A percentile compares a stretch with the other conserved stretches of the same genome.
Evolutionary conservation across 2,888 invertebrate genomes (phyloP).

Genomic region (Agriopis marginaria): DNA sequence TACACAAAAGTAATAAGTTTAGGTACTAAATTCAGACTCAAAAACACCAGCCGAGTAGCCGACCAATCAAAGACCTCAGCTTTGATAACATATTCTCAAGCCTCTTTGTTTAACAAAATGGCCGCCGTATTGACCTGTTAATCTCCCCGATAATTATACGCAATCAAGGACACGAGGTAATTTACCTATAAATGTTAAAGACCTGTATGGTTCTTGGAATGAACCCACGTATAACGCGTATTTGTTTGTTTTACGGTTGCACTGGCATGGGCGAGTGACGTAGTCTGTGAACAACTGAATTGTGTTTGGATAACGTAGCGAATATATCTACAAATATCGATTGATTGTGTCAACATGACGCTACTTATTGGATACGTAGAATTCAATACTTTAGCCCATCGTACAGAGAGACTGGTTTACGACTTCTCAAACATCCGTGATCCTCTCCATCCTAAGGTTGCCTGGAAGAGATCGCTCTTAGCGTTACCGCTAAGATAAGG

Average conservation of each 20-base stretch:
- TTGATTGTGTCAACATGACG: background rate
- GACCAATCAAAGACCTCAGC: background rate
- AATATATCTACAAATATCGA: background rate
- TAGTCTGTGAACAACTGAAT: background rate
- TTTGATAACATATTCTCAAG: conserved; percentile 1
- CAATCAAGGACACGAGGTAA: conserved; percentile 26
- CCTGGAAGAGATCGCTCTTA: no score
- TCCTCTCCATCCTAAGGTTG: no score
- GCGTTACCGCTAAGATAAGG: no score
- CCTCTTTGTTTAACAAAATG: conserved; percentile 14
- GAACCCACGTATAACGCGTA: conserved; percentile 1
- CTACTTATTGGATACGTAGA: no score
- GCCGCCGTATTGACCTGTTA: conserved; percentile 17
- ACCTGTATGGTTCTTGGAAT: conserved; percentile 23
- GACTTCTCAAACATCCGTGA: no score
- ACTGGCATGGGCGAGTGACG: conserved; percentile 4
- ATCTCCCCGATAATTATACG: conserved; percentile 16
- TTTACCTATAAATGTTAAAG: conserved; percentile 28
- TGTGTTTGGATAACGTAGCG: background rate
- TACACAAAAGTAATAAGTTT: conserved; percentile 14
- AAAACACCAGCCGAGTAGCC: conserved; percentile 3
- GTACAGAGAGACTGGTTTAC: no score
- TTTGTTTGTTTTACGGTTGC: conserved; percentile 25
- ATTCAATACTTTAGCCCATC: no score
- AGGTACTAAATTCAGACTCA: background rate